phyloP scores from a whole-genome alignment of 1,140 invertebrate species.

The Brevipalpus yothersi region DNA sequence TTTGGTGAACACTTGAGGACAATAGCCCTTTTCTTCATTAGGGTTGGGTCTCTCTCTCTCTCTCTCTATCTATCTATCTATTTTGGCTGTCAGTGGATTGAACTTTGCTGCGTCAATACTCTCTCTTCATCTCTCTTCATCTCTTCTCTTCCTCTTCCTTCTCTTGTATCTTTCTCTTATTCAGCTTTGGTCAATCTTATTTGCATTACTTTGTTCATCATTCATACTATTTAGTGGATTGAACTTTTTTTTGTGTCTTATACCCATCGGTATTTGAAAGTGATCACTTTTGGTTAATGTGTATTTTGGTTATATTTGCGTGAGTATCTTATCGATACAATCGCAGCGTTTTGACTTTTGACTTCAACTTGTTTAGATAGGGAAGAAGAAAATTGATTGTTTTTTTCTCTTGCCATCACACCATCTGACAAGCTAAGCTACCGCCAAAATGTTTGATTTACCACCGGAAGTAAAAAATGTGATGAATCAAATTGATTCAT shows the following conservation, averaged over 20 bases:
- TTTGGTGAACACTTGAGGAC: neutral
- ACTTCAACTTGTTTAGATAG: neutral
- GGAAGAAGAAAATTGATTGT: neutral
- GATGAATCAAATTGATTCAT: conserved; percentile 20
- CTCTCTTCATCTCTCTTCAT: neutral
- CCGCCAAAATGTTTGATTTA: neutral
- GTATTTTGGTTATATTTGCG: neutral
- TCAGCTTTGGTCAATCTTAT: neutral
- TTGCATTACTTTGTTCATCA: neutral
- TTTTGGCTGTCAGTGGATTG: neutral
- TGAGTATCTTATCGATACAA: neutral
- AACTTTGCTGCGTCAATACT: neutral
- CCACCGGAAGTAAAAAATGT: neutral
- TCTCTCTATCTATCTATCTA: neutral
- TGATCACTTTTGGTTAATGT: neutral
- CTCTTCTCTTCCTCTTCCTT: neutral
- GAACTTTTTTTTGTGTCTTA: neutral
- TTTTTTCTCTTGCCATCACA: neutral
- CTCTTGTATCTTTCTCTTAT: neutral
- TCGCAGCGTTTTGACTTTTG: neutral
- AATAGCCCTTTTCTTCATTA: neutral
- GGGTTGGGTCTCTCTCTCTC: neutral
- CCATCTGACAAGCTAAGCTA: neutral
- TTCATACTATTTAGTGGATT: neutral
- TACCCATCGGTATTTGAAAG: neutral